Evolutionary conservation across 2,113 vertebrate species (phyloP).

Genomic region (Etia nguti): DNA sequence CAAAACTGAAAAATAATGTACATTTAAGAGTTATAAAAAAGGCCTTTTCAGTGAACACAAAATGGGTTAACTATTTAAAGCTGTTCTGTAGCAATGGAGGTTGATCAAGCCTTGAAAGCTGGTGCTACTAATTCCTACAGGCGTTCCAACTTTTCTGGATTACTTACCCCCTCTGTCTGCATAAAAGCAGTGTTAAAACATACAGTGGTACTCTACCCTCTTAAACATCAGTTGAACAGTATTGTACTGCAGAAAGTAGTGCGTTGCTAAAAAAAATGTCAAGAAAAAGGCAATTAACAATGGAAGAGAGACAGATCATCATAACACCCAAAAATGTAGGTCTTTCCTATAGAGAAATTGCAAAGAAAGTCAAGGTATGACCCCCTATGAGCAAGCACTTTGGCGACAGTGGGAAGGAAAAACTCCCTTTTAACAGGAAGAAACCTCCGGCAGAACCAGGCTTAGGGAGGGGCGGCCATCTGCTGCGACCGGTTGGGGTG

Average conservation of each 20-base stretch:
- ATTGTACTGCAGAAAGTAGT: not conserved
- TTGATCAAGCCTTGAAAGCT: not conserved
- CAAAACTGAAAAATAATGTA: not conserved
- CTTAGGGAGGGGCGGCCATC: too few species aligned
- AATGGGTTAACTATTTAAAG: not conserved
- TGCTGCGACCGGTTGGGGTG: too few species aligned
- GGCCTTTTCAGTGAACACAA: rapidly evolving
- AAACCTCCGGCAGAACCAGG: too few species aligned
- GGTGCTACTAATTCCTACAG: not conserved
- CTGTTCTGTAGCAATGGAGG: not conserved
- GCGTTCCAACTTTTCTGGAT: not conserved
- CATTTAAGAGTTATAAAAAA: not conserved
- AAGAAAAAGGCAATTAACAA: not conserved
- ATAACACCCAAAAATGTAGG: too few species aligned
- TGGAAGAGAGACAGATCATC: too few species aligned
- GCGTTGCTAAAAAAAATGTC: not conserved
- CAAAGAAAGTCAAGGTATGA: too few species aligned
- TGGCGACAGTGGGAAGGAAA: too few species aligned
- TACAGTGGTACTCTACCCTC: not conserved
- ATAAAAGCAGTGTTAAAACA: not conserved
- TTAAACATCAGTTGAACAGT: not conserved
- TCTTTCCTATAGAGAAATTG: too few species aligned
- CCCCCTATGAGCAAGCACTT: too few species aligned
- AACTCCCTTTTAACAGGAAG: too few species aligned
- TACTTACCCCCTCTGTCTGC: not conserved